Base-by-base conservation (phyloP, 2,888 invertebrate species). In the Sycophila texana region DNA sequence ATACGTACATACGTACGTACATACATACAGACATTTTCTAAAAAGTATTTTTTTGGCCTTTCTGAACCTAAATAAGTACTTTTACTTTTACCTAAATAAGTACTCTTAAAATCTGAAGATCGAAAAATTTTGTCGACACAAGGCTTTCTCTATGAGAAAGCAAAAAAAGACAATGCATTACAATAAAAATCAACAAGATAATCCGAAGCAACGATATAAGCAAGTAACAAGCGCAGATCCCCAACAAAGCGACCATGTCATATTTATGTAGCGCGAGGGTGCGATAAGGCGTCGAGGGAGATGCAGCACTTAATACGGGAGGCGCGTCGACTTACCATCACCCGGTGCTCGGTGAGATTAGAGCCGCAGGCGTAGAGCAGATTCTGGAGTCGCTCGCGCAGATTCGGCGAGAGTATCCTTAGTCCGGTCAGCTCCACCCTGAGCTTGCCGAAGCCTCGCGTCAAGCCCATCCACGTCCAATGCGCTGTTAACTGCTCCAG, bases 401-500 rank as follows among this genome's bases (percentile, higher is more conserved):
- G 91, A 72, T 91, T 91, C 0, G 93, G 92, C 0, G 93, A 92
- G 79, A 94, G 91, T 16, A 94, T 92, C 84, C 92, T 92, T 16
- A 93, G 90, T 14, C 92, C 92, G 61, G 90, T 91, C 75, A 94
- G 89, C 83, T 93, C 92, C 0, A 91, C 90, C 81, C 92, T 92
- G 0, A 94, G 88, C 76, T 93, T 86, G 2, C 86, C 83, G 49
- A 91, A 82, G 16, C 90, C 86, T 2, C 85, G 85, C 2, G 88
- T 84, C 4, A 91, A 83, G 10, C 87, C 93, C 2, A 91, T 90
- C 95, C 95, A 95, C 81, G 92, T 92, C 86, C 93, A 92, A 85
- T 93, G 92, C 57, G 94, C 93, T 0, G 94, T 92, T 77, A 93
- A 92, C 84, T 93, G 93, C 85, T 95, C 94, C 66, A 95, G 92